Conservation (phyloP, 2,888 invertebrate species). For the Andrena camellia region DNA sequence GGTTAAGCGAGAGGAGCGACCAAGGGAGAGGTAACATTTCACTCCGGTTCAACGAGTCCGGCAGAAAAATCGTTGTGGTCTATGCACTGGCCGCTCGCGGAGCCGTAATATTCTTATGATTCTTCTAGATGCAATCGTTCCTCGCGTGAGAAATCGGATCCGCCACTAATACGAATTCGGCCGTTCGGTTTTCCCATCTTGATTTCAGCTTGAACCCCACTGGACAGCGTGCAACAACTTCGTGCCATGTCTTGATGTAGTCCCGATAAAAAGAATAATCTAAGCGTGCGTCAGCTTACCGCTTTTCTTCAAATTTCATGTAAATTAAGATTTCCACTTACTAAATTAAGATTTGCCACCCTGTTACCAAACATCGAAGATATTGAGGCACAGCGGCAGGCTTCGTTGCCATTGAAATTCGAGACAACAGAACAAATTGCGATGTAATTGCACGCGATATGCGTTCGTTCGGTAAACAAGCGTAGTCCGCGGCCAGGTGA, state of each 20-base stretch:
- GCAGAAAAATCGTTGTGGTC: conserved; percentile 74
- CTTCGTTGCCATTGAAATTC: conserved; percentile 43
- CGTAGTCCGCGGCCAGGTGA: conserved; percentile 24
- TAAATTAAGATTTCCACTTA: no score
- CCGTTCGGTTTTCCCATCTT: conserved; percentile 29
- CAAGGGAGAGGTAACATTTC: conserved; percentile 73
- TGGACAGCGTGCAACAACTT: neutral
- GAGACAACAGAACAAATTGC: conserved; percentile 61
- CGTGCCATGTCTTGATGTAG: no score
- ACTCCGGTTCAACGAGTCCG: conserved; percentile 70
- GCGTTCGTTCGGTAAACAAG: conserved; percentile 61
- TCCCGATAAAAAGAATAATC: no score
- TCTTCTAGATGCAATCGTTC: conserved; percentile 57
- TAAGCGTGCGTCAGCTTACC: no score
- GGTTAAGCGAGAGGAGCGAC: conserved; percentile 65
- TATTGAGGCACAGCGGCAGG: neutral
- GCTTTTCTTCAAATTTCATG: no score
- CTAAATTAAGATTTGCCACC: no score
- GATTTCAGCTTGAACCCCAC: conserved; percentile 1
- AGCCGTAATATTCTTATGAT: conserved; percentile 64
- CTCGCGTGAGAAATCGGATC: conserved; percentile 59
- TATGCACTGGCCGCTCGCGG: conserved; percentile 59
- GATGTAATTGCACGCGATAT: conserved; percentile 66
- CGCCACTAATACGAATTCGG: conserved; percentile 50
- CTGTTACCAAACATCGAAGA: no score